Evolutionary conservation across 2,888 invertebrate species (phyloP), one percentile per base, ranked within the genome.

Genomic region (Clusia tigrina): DNA sequence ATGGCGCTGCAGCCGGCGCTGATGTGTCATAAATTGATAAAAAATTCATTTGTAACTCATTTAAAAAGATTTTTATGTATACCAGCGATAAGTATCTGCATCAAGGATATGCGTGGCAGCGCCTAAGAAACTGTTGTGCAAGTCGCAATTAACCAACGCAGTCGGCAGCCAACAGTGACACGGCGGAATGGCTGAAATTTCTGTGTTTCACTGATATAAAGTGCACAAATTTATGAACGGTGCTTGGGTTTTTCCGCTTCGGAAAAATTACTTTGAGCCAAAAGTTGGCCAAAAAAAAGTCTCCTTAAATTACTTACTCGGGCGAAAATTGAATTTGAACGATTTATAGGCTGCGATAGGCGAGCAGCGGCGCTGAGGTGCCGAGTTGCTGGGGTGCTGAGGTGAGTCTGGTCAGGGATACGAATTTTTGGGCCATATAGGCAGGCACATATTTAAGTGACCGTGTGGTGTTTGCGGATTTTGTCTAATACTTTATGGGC

Each of bases 251-350:
- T 12, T 32, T 32, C 12, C 32, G 32, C n/a, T 42, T 6, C 3
- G 9, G n/a, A 15, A 42, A 6, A 6, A n/a, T 3, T 15, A 42
- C n/a, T 42, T 15, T 42, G 15, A n/a, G 42, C 42, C n/a, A 42
- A 12, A 32, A 32, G n/a, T 48, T 48, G 6, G 5, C n/a, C n/a
- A 17, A 18, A 18, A 48, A 48, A 48, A 48, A 10, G 48, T n/a
- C 48, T 48, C 48, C 20, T 48, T 48, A 17, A 17, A 48, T 18
- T 17, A 18, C 48, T 48, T 48, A n/a, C 6, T 52, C 22, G 52
- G 52, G 52, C 52, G 52, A 52, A 48, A 48, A 48, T n/a, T 10
- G 48, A 48, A 52, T 12, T 52, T 52, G 52, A 52, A n/a, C 52
- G 52, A 52, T 52, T 52, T 52, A 52, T 52, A 24, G 52, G 6